phyloP scores from a whole-genome alignment of 2,888 invertebrate genomes.

The Rhagium mordax region DNA sequence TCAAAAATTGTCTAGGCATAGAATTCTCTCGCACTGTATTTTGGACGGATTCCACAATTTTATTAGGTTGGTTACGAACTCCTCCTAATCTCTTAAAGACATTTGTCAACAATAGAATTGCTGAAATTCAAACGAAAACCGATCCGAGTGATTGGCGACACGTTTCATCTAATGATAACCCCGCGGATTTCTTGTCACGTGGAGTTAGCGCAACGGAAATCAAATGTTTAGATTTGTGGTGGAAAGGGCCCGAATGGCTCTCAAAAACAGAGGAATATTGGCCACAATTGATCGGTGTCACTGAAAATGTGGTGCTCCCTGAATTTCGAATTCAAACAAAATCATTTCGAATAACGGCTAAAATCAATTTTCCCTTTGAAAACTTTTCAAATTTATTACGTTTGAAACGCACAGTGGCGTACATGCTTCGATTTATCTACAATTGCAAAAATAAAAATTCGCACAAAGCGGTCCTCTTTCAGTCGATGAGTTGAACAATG shows the following conservation, averaged over 20 bases:
- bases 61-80: neutral
- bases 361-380: too few species aligned
- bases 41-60: neutral
- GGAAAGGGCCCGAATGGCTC: conserved; percentile 36
- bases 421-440: neutral
- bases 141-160: neutral
- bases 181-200: conserved; percentile 13
- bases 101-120: conserved; percentile 28
- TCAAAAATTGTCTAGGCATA: neutral
- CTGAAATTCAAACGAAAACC: conserved; percentile 23
- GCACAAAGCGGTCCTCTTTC: neutral
- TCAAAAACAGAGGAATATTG: neutral
- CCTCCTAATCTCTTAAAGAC: conserved; percentile 9
- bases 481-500: too few species aligned
- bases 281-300: neutral
- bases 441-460: neutral
- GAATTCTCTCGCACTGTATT: neutral
- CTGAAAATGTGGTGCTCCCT: too few species aligned
- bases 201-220: neutral
- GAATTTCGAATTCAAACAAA: too few species aligned
- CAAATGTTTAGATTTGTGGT: conserved; percentile 24
- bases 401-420: too few species aligned
- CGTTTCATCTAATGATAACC: neutral
- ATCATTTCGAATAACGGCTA: too few species aligned
- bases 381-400: too few species aligned